phyloP scores from a whole-genome alignment of 2,113 vertebrate genomes.

The Nothobranchius furzeri region DNA sequence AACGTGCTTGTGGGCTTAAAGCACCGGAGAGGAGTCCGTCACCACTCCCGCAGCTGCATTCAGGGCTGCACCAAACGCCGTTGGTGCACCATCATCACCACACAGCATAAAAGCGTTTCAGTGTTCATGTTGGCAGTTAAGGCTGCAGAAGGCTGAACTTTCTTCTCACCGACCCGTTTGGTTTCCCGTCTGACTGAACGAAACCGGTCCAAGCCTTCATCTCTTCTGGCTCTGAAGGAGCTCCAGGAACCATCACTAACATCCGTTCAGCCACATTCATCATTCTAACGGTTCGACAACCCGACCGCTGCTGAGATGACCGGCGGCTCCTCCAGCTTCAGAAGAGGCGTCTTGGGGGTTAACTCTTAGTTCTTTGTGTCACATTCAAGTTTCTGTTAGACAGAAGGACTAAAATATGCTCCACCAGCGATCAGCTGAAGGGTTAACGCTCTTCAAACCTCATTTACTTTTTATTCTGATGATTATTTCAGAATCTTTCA shows the following conservation, averaged over 20 bases:
- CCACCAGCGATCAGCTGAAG: too few relatives aligned
- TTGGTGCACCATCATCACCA: conserved; percentile 15
- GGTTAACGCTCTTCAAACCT: too few relatives aligned
- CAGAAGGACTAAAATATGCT: too few relatives aligned
- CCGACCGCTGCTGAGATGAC: conserved; percentile 39
- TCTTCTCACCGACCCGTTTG: not conserved
- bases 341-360: too few relatives aligned
- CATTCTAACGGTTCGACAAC: conserved; percentile 14
- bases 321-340: conserved; percentile 26
- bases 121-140: conserved; percentile 16
- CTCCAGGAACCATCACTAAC: conserved; percentile 22
- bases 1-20: conserved; percentile 16
- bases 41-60: conserved; percentile 18
- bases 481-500: too few relatives aligned
- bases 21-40: conserved; percentile 11
- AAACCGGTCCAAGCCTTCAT: not conserved
- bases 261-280: conserved; percentile 24
- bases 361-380: too few relatives aligned
- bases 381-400: too few relatives aligned
- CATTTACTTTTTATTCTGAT: too few relatives aligned
- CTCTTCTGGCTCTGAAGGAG: conserved; percentile 18
- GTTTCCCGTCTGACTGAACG: not conserved
- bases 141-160: conserved; percentile 17
- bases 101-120: not conserved
- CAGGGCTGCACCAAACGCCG: not conserved